Conservation (phyloP, 2,797 vertebrate genomes). For the Pipistrellus pipistrellus region DNA sequence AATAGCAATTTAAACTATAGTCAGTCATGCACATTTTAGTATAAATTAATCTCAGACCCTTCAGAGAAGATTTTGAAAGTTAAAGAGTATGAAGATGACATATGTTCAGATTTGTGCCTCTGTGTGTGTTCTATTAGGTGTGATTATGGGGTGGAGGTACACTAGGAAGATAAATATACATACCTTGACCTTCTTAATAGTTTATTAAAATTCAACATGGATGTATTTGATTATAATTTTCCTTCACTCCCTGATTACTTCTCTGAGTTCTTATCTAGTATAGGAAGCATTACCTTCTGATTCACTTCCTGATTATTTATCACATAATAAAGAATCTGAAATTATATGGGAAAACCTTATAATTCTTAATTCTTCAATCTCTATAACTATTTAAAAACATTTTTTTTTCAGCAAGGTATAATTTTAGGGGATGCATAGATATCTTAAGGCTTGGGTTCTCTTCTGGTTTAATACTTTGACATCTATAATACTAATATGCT, state of each 20-base stretch:
- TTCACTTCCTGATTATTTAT: not conserved
- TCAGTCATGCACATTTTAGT: slow-evolving; percentile 27
- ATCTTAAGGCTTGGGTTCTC: not conserved
- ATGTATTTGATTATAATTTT: not conserved
- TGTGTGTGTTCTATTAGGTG: not conserved
- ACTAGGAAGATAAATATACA: not conserved
- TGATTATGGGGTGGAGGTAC: not conserved
- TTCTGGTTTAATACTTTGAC: not conserved
- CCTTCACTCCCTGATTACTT: not conserved
- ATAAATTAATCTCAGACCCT: not conserved
- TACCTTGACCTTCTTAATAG: not conserved
- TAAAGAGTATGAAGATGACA: not conserved
- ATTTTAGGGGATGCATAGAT: not conserved
- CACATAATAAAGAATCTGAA: not conserved
- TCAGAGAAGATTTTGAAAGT: slow-evolving; percentile 6
- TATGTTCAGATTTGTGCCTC: not conserved
- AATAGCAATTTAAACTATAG: not conserved
- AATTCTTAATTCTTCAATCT: slow-evolving; percentile 12
- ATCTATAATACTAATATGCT: too few species aligned
- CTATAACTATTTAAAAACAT: not conserved
- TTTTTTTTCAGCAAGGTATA: not conserved
- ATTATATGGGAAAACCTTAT: not conserved
- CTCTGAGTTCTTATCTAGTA: not conserved
- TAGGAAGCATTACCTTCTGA: not conserved
- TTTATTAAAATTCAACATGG: not conserved